phyloP scores from a whole-genome alignment of 2,113 vertebrate species.

The Nesogale talazaci region DNA sequence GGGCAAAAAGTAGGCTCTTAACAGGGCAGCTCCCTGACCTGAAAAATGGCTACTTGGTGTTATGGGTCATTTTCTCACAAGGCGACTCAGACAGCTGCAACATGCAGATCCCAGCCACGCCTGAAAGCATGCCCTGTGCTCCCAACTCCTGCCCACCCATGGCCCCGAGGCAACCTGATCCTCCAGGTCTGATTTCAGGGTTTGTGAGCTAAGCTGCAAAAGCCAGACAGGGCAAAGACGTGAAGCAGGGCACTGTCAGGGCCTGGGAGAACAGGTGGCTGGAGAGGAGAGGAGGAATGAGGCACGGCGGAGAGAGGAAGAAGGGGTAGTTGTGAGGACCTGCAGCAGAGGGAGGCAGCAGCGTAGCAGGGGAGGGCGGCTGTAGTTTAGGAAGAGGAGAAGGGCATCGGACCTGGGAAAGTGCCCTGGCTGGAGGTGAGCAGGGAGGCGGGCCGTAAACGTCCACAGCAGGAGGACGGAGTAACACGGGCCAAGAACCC shows the following conservation, averaged over 20 bases:
- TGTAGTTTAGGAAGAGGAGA: not conserved
- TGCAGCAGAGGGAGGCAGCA: not conserved
- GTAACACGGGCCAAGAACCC: too few species aligned
- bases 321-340: not conserved
- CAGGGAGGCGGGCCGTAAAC: not conserved
- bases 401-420: not conserved
- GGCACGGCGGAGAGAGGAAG: not conserved
- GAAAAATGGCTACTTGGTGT: not conserved
- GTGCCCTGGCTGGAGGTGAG: not conserved
- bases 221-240: not conserved
- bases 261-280: too few species aligned
- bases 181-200: not conserved
- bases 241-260: too few species aligned
- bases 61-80: not conserved
- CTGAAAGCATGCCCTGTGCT: not conserved
- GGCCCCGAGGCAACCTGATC: not conserved
- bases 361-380: not conserved
- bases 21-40: not conserved
- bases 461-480: not conserved
- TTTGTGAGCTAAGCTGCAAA: not conserved
- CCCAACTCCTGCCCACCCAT: not conserved
- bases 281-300: not conserved
- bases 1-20: not conserved
- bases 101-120: not conserved
- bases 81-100: not conserved